These are phyloP conservation scores for Crotalus helleri DNA, from an alignment of 2,113 vertebrate genomes.

Conservation along the genomic window DNA sequence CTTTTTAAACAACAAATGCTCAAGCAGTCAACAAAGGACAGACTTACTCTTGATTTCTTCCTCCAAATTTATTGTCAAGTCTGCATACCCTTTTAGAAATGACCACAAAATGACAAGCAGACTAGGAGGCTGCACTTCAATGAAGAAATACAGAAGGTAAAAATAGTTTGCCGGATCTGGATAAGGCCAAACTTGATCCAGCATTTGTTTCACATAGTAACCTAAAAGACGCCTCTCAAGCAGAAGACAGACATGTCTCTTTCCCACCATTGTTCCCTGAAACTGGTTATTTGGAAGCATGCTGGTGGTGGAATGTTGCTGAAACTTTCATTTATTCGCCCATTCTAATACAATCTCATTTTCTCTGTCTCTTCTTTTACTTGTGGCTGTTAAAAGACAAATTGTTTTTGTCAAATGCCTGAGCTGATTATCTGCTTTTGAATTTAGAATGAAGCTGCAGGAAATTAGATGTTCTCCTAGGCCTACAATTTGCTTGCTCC, in stretches of 20 bases:
- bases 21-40: conserved; percentile 25
- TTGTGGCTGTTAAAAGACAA: not conserved
- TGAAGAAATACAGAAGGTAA: not conserved
- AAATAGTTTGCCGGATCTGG: not conserved
- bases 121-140: not conserved
- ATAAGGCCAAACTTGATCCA: not conserved
- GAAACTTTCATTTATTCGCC: not conserved
- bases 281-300: not conserved
- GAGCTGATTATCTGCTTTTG: not conserved
- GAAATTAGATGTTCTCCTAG: not conserved
- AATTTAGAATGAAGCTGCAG: not conserved
- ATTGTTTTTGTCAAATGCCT: not conserved
- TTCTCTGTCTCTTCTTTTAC: not conserved
- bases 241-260: not conserved
- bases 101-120: not conserved
- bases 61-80: not conserved
- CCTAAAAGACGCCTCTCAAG: not conserved
- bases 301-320: not conserved
- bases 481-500: not conserved
- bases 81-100: not conserved
- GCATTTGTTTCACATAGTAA: not conserved
- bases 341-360: not conserved
- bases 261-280: not conserved
- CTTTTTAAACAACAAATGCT: conserved; percentile 5
- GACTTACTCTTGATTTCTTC: conserved; percentile 32